Base-by-base conservation (phyloP, 2,113 vertebrate species). In the Xyrauchen texanus region DNA sequence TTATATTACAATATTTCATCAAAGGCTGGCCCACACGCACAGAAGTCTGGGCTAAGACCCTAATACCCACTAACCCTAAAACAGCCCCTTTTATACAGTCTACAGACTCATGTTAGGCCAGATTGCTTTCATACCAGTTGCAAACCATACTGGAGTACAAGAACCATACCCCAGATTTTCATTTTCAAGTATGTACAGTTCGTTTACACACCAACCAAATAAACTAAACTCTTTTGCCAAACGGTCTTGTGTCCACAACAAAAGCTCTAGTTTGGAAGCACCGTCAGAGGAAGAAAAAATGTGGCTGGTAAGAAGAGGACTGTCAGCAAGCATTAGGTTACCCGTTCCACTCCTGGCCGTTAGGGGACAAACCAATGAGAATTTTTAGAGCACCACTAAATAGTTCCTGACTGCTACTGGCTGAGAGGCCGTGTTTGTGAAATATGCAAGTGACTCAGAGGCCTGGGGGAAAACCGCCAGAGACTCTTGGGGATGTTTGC, bases 381-480 rank as follows among this genome's bases (percentile, higher is more conserved):
- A 34, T 34, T 34, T 77, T 88, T 69, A 73, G 73, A 84, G 77
- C 60, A 51, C 70, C 70, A 75, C 83, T 79, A 58, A 83, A 87
- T 81, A 74, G 68, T 78, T 88, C 86, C 73, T 87, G 90, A 90
- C 86, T 85, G 85, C 82, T 88, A 78, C 79, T 84, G 74, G 52
- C 69, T 62, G 7, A 49, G 66, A 53, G 66, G 87, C 87, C 74
- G 58, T 74, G 64, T 80, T 52, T 80, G 86, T 87, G 87, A 85
- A 83, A 67, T 82, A 84, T 86, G 77, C 80, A 78, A 78, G 86
- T 90, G 88, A 90, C 81, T 92, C 88, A 91, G 73, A 80, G 53
- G 68, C 66, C 45, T 68, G 72, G 45, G 76, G 85, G 82, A 85
- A 78, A 64, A 73, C 57, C 70, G 3, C 7, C 68, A 60, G 78